Base-by-base conservation (phyloP, 1,140 invertebrate genomes). In the Neodiprion lecontei region DNA sequence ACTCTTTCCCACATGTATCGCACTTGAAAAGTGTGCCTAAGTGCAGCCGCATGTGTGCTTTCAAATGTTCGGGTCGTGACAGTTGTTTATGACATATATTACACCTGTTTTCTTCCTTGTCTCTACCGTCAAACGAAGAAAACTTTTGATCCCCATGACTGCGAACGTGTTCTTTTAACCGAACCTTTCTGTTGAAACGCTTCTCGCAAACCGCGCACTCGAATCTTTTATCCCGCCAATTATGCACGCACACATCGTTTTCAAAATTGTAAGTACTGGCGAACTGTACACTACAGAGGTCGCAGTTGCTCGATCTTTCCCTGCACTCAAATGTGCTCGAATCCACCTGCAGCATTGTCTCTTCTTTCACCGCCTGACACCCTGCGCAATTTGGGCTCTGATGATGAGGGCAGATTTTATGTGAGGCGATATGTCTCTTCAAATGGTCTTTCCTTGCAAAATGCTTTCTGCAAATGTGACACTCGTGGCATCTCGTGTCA, bases 121-220 rank as follows among this genome's bases (percentile, higher is more conserved):
- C 11, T 61, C 11, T 17, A 11, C n/a, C n/a, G n/a, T 61, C 9
- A 17, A 14, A 14, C 53, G 53, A 17, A 17, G 53, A 7, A 17
- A 14, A 61, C 11, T 61, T 17, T 17, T 14, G 11, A 12, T 61
- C 53, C n/a, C 53, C 53, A 17, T 61, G 53, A 7, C 11, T 61
- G n/a, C 53, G 53, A 61, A 61, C 53, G 81, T 94, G 93, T 76
- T 93, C 92, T 67, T 91, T 89, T 2, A 94, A 83, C 76, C 93
- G 93, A 78, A 92, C 92, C 78, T 93, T 92, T 9, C 92, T 88
- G 0, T 91, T 91, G 77, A 94, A 94, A 48, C 89, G 88, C 77
- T 93, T 93, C 2, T 89, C 89, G 84, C 93, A 94, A 1, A 93
- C 84, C 50, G 92, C 91, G 79, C 93, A 94, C 48, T 88, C 87